phyloP scores from a whole-genome alignment of 2,113 vertebrate genomes.

The Petrocephalus microphthalmus region DNA sequence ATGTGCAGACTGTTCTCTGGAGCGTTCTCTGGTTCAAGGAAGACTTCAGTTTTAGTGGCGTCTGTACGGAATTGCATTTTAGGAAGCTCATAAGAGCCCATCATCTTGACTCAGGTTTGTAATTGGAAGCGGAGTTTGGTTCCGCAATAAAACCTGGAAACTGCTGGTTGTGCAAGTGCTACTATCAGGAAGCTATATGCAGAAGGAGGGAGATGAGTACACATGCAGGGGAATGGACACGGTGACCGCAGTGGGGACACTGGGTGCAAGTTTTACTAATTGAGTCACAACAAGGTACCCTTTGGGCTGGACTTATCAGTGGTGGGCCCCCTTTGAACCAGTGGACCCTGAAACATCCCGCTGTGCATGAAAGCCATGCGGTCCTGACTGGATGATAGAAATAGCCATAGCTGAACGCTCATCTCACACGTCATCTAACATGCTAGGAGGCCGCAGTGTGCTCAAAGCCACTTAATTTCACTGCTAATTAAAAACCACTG shows the following conservation, averaged over 20 bases:
- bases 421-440: not conserved
- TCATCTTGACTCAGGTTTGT: not conserved
- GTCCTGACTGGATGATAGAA: slow-evolving; percentile 8
- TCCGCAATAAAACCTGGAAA: not conserved
- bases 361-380: slow-evolving; percentile 31
- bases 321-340: slow-evolving; percentile 32
- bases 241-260: not conserved
- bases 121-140: not conserved
- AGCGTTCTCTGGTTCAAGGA: not conserved
- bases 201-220: not conserved
- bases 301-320: not conserved
- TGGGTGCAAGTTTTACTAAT: not conserved
- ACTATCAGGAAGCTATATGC: not conserved
- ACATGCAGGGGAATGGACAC: not conserved
- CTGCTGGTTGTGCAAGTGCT: not conserved
- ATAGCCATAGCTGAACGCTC: slow-evolving; percentile 15
- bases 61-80: not conserved
- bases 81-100: not conserved
- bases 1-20: not conserved
- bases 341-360: slow-evolving; percentile 36
- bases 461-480: not conserved
- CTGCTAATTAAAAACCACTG: not conserved
- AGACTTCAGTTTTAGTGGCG: not conserved
- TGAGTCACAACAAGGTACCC: not conserved
- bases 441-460: not conserved